Evolutionary conservation across 2,888 invertebrate genomes (phyloP).

Genomic region (Neocrepidodera transversa): DNA sequence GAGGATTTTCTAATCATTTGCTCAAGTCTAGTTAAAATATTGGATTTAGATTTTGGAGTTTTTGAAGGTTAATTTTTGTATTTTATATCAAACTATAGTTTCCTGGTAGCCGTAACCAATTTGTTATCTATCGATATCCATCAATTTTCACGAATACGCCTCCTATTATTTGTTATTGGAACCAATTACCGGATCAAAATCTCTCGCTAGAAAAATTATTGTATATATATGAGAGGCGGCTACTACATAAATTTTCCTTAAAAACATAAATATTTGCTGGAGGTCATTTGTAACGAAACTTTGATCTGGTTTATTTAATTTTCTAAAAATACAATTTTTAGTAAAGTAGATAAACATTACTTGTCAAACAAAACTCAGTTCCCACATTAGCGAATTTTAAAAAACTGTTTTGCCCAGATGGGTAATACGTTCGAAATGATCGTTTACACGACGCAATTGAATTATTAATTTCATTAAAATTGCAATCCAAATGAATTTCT

Average conservation of each 20-base stretch:
- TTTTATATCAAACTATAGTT: too few relatives aligned
- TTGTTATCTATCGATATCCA: too few relatives aligned
- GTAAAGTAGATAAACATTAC: conserved; percentile 37
- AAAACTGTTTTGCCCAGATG: conserved; percentile 3
- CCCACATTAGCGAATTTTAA: conserved; percentile 19
- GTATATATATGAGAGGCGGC: conserved; percentile 29
- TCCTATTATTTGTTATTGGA: conserved; percentile 25
- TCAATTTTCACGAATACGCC: too few relatives aligned
- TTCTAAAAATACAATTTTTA: conserved; percentile 41
- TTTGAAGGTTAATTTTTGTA: too few relatives aligned
- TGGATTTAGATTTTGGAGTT: too few relatives aligned
- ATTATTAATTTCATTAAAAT: too few relatives aligned
- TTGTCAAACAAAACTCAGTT: conserved; percentile 37
- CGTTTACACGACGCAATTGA: conserved; percentile 8
- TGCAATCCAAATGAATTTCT: too few relatives aligned
- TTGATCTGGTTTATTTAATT: conserved; percentile 39
- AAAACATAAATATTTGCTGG: conserved; percentile 40
- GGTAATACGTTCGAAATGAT: conserved; percentile 9
- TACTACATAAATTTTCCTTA: conserved; percentile 34
- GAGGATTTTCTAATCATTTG: too few relatives aligned
- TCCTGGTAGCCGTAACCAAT: too few relatives aligned
- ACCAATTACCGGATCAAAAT: conserved; percentile 31
- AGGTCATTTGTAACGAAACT: conserved; percentile 35
- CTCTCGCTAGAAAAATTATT: conserved; percentile 35
- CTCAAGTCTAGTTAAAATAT: too few relatives aligned